phyloP scores from a whole-genome alignment of 2,797 vertebrate genomes.

The Microctenopoma lineatum region DNA sequence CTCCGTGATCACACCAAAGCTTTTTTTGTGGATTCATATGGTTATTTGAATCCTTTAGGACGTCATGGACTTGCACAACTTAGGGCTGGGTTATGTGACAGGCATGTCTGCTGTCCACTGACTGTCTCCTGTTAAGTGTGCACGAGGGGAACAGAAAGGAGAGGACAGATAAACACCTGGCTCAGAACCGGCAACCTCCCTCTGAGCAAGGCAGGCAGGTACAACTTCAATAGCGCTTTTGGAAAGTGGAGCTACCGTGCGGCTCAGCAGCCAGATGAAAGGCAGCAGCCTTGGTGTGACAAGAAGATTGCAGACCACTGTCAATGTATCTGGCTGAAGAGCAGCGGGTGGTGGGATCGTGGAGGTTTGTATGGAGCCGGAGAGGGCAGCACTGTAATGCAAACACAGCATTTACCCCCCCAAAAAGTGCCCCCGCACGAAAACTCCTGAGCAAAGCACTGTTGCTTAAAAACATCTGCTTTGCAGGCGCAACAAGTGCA shows the following conservation, averaged over 20 bases:
- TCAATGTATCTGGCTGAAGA: slow-evolving; percentile 56
- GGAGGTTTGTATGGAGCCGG: slow-evolving; percentile 3
- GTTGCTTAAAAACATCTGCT: slow-evolving; percentile 72
- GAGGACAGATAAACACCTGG: slow-evolving; percentile 69
- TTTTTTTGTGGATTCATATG: slow-evolving; percentile 53
- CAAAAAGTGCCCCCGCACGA: neutral
- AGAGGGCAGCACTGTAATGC: neutral
- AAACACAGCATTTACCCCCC: neutral
- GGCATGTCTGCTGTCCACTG: slow-evolving; percentile 9
- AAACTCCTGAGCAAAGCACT: slow-evolving; percentile 44
- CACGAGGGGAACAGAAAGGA: slow-evolving; percentile 25
- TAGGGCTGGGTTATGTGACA: slow-evolving; percentile 37
- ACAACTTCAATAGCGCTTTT: slow-evolving; percentile 63
- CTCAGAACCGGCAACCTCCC: slow-evolving; percentile 65
- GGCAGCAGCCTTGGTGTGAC: slow-evolving; percentile 71
- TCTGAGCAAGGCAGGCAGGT: slow-evolving; percentile 65
- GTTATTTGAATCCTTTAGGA: slow-evolving; percentile 50
- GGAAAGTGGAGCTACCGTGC: slow-evolving; percentile 61
- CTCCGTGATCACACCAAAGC: slow-evolving; percentile 25
- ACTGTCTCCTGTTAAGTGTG: slow-evolving; percentile 28
- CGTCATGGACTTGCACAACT: neutral
- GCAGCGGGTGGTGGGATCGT: slow-evolving; percentile 53
- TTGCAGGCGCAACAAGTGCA: slow-evolving; percentile 76
- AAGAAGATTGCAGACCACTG: slow-evolving; percentile 75
- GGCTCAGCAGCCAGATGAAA: slow-evolving; percentile 75